A percentile compares a stretch with the other conserved stretches of the same genome.
Evolutionary conservation across 2,888 invertebrate genomes (phyloP).

Genomic region (Ennomos erosarius): DNA sequence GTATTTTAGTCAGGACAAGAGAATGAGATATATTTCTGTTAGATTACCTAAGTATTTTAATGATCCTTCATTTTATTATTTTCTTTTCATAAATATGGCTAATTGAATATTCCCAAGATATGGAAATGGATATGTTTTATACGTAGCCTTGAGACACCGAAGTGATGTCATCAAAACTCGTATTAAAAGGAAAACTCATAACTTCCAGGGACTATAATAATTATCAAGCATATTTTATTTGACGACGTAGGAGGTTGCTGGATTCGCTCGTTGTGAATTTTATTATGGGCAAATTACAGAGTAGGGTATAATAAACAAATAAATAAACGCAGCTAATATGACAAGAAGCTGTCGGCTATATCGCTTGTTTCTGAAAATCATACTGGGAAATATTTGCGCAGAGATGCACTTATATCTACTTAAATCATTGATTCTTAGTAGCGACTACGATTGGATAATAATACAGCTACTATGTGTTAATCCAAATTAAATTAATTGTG

Average conservation of each 20-base stretch:
- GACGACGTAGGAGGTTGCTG: neutral
- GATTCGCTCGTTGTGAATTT: constrained; percentile 6
- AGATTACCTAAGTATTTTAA: no score
- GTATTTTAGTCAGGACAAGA: no score
- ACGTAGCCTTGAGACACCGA: neutral
- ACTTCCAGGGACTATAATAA: neutral
- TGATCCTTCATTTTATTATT: no score
- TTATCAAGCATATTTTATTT: constrained; percentile 9
- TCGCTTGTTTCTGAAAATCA: neutral
- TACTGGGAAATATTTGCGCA: neutral
- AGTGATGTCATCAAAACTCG: neutral
- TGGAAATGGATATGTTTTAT: no score
- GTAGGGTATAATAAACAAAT: constrained; percentile 12
- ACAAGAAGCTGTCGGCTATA: neutral
- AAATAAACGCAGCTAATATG: neutral
- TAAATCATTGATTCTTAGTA: no score
- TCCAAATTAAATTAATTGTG: no score
- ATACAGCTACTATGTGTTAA: no score
- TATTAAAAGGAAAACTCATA: neutral
- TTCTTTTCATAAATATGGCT: no score
- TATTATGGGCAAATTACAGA: constrained; percentile 24
- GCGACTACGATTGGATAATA: no score
- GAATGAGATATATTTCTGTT: no score
- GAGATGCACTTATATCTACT: no score
- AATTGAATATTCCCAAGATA: no score